Conservation (phyloP, 1,140 invertebrate genomes). For the Drosophila persimilis region DNA sequence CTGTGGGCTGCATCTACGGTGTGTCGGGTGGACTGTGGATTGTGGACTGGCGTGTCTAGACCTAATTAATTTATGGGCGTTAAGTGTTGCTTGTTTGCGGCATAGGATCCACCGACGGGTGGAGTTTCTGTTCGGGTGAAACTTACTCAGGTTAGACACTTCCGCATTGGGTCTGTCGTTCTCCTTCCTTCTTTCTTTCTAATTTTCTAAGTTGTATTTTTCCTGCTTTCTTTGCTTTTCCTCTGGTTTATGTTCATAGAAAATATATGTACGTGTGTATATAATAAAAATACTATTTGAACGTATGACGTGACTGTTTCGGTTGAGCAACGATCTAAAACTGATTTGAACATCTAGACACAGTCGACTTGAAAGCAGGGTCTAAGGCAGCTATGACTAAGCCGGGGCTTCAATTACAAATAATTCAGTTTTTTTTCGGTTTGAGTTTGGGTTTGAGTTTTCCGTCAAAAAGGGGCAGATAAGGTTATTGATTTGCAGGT, state of each 20-base stretch:
- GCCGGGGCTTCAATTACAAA: too few species aligned
- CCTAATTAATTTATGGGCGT: slow-evolving; percentile 73
- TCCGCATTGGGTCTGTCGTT: slow-evolving; percentile 22
- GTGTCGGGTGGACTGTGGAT: too few species aligned
- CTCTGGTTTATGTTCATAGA: not conserved
- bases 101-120: not conserved
- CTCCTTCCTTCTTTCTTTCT: not conserved
- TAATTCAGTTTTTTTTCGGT: too few species aligned
- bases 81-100: slow-evolving; percentile 68
- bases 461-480: slow-evolving; percentile 3
- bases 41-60: slow-evolving; percentile 34
- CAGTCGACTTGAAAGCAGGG: too few species aligned
- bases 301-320: too few species aligned
- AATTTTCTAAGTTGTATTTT: not conserved
- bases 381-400: too few species aligned
- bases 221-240: not conserved
- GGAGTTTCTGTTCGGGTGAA: not conserved
- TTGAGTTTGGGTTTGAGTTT: too few species aligned
- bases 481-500: slow-evolving; percentile 43
- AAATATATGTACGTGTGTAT: too few species aligned
- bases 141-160: slow-evolving; percentile 47
- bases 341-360: too few species aligned
- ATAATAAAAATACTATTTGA: too few species aligned
- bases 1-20: too few species aligned
- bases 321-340: too few species aligned